Evolutionary conservation across 1,140 invertebrate genomes (phyloP).

Genomic region (Drosophila biarmipes): DNA sequence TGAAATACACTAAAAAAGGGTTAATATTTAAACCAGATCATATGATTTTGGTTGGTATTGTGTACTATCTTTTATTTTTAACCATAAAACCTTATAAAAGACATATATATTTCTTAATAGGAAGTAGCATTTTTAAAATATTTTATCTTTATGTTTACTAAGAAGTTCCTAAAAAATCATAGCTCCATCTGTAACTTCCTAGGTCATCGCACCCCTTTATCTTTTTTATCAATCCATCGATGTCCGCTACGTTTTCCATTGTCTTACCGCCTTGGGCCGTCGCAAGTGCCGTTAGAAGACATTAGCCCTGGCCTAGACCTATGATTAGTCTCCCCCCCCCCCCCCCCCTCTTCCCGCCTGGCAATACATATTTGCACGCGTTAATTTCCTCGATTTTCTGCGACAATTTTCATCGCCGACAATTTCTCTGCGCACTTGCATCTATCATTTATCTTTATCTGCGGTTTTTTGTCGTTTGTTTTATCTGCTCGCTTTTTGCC

Average conservation of each 20-base stretch:
- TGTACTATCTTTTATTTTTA: too few relatives aligned
- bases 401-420: constrained; percentile 52
- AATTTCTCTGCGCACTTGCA: constrained; percentile 32
- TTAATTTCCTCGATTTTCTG: constrained; percentile 60
- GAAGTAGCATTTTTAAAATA: too few relatives aligned
- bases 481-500: constrained; percentile 26
- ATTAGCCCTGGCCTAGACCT: constrained; percentile 23
- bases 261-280: constrained; percentile 13
- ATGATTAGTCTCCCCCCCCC: constrained; percentile 22
- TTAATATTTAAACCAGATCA: too few relatives aligned
- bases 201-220: constrained; percentile 5
- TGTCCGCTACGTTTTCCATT: constrained; percentile 29
- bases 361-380: constrained; percentile 61
- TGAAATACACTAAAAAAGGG: too few relatives aligned
- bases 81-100: too few relatives aligned
- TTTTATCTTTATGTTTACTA: too few relatives aligned
- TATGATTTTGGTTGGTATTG: too few relatives aligned
- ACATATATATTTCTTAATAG: too few relatives aligned
- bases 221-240: constrained; percentile 15
- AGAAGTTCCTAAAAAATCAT: not conserved
- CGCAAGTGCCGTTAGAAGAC: constrained; percentile 38
- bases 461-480: constrained; percentile 19
- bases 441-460: constrained; percentile 56
- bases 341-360: not conserved
- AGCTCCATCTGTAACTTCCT: not conserved